phyloP scores from a whole-genome alignment of 2,888 invertebrate genomes.

The Kryphioiulus occultus region DNA sequence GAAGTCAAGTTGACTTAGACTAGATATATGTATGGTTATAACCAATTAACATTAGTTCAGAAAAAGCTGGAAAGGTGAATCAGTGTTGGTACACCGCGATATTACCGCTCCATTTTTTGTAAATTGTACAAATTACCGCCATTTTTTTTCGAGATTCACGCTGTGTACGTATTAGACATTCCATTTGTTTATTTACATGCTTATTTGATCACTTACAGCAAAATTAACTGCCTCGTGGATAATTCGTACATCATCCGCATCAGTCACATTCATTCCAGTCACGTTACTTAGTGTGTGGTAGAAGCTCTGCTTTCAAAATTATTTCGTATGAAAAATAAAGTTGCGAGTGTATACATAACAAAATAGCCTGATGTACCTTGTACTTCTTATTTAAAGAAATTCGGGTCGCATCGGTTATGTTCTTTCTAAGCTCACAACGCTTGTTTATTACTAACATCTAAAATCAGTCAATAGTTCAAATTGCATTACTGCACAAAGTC shows the following conservation, averaged over 20 bases:
- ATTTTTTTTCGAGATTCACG: no score
- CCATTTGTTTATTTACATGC: no score
- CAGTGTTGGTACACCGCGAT: no score
- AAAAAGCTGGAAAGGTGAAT: no score
- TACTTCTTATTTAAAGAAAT: background rate
- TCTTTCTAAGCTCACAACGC: background rate
- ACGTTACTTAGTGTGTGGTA: background rate
- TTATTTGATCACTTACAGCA: background rate
- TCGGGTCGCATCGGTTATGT: background rate
- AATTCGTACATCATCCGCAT: background rate
- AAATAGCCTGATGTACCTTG: background rate
- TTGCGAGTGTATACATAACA: no score
- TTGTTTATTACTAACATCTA: background rate
- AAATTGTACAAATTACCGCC: no score
- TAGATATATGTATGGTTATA: no score
- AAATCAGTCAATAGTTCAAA: background rate
- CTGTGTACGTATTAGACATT: no score
- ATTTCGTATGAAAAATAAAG: background rate
- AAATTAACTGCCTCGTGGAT: background rate
- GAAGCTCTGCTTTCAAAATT: background rate
- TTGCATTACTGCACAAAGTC: background rate
- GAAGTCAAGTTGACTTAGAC: no score
- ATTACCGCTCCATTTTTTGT: no score
- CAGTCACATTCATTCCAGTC: constrained; percentile 36
- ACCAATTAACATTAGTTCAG: no score